Percentiles rank a stretch among this genome's conserved stretches.
phyloP scores from a whole-genome alignment of 2,888 invertebrate genomes.

The Tetropium fuscum region DNA sequence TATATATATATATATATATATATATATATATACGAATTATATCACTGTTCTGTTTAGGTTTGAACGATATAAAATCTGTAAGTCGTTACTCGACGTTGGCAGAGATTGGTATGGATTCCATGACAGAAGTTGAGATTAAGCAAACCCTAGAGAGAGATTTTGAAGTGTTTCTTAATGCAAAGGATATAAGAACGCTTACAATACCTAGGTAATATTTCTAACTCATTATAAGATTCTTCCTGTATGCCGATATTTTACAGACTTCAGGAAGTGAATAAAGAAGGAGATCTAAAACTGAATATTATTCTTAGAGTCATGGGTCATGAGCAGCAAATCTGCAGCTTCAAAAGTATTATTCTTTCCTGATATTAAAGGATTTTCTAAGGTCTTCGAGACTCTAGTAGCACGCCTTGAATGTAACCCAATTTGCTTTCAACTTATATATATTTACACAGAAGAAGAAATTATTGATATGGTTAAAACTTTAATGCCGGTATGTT shows the following conservation, averaged over 20 bases:
- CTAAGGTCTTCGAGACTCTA: conserved; percentile 68
- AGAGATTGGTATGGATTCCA: conserved; percentile 96
- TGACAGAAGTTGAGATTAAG: conserved; percentile 97
- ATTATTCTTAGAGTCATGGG: conserved; percentile 73
- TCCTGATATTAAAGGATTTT: conserved; percentile 78
- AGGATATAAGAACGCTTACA: conserved; percentile 86
- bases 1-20: too few relatives aligned
- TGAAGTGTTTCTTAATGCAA: conserved; percentile 86
- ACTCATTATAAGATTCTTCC: not conserved
- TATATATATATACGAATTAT: too few relatives aligned
- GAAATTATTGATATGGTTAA: conserved; percentile 68
- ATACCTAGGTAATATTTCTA: conserved; percentile 73
- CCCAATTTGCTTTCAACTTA: conserved; percentile 70
- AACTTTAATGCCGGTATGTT: conserved; percentile 68
- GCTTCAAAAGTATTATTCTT: conserved; percentile 70
- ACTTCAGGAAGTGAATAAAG: conserved; percentile 69
- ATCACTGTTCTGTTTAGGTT: not conserved
- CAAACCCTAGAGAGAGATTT: conserved; percentile 91
- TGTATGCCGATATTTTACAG: conserved; percentile 51
- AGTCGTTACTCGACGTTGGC: conserved; percentile 81
- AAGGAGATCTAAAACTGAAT: conserved; percentile 67
- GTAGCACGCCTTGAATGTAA: conserved; percentile 68
- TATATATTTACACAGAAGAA: conserved; percentile 64
- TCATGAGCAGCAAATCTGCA: conserved; percentile 64
- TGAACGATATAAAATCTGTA: conserved; percentile 74